Evolutionary conservation across 2,888 invertebrate species (phyloP), one percentile per base, ranked within the genome.

Genomic region (Salpingus planirostris): DNA sequence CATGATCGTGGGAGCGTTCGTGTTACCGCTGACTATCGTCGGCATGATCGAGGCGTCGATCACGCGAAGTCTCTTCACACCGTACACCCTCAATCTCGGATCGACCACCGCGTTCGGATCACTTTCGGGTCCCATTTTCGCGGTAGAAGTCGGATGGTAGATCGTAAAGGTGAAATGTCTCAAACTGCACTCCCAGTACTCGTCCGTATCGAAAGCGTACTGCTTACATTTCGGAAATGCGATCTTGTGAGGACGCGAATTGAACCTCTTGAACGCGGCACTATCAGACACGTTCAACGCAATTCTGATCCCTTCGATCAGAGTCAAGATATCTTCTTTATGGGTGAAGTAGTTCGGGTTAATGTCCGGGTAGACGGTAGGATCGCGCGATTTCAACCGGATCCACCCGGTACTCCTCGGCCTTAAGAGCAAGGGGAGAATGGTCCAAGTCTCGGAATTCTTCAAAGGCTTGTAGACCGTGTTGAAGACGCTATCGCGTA

Each of bases 291-390:
- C 69, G 35, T 80, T 79, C 57, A 88, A 71, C 0, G 86, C 88
- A 36, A 90, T 77, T 49, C 80, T 76, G n/a, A 89, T 86, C 1
- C 88, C 90, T 57, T 89, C 89, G 0, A 81, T 80, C 2, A 91
- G 60, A 0, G 81, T 75, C 44, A 78, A 69, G 8, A 90, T 70
- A 51, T 96, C 95, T 53, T 84, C 76, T 42, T 79, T 78, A 47
- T 88, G 80, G 0, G 87, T 78, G 55, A 96, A 84, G 59, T 96
- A 96, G 60, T 95, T 93, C 0, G 95, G 92, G 57, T 87, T 84
- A 31, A 96, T 82, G 8, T 82, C 76, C 0, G 93, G 95, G 40
- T 85, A 77, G 1, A 83, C 77, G 42, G 79, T 70, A 0, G 93
- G 92, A 61, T 93, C 83, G 21, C 70, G 73, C 27, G 84, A 86